phyloP scores from a whole-genome alignment of 2,797 vertebrate species.

The Setipinna tenuifilis region DNA sequence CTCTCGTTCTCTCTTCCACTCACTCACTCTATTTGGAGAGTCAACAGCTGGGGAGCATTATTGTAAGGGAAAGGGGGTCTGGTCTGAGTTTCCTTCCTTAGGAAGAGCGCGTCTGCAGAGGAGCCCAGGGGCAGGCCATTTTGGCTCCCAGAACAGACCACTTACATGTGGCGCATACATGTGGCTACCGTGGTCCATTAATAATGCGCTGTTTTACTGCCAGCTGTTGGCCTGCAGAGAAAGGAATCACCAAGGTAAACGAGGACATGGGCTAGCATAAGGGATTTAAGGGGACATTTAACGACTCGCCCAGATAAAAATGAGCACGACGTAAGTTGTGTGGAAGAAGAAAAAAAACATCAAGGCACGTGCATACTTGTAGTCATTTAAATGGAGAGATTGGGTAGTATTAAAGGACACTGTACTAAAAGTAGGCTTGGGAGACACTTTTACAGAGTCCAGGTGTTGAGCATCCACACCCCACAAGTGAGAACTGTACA shows the following conservation, averaged over 20 bases:
- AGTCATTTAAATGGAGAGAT: background rate
- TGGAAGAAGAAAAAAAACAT: background rate
- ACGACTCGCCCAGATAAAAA: background rate
- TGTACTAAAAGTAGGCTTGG: background rate
- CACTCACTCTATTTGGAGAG: constrained; percentile 48
- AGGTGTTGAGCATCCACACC: background rate
- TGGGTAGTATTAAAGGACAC: background rate
- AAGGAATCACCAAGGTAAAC: background rate
- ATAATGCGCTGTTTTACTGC: constrained; percentile 49
- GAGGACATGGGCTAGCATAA: background rate
- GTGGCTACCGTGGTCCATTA: constrained; percentile 54
- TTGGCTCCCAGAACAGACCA: constrained; percentile 47
- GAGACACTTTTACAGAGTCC: background rate
- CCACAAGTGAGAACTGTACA: background rate
- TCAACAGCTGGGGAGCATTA: constrained; percentile 61
- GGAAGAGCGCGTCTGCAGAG: constrained; percentile 52
- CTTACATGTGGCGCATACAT: constrained; percentile 54
- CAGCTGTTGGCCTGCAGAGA: constrained; percentile 41
- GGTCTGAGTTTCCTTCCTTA: constrained; percentile 59
- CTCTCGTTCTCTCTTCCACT: background rate
- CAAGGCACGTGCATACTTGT: background rate
- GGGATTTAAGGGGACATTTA: constrained; percentile 8
- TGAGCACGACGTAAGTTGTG: background rate
- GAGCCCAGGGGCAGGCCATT: constrained; percentile 55
- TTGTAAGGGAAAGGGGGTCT: constrained; percentile 49